Conservation (phyloP, 2,797 vertebrate species). For the Chrysocyon brachyurus region DNA sequence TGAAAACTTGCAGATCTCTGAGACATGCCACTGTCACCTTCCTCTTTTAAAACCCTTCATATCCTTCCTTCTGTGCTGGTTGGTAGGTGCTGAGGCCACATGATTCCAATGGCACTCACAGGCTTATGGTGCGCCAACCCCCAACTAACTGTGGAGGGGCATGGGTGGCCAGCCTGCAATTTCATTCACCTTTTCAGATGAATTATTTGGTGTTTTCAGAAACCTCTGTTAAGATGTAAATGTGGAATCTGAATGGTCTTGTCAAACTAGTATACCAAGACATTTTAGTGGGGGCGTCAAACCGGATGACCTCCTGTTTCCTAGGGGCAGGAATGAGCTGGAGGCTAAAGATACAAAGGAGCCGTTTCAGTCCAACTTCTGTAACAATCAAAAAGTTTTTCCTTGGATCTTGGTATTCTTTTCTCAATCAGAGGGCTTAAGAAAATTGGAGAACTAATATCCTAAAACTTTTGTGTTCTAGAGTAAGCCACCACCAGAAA, state of each 20-base stretch:
- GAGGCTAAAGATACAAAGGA: too few species aligned
- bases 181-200: not conserved
- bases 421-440: not conserved
- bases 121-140: accelerated
- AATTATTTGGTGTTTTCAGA: not conserved
- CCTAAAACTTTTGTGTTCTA: not conserved
- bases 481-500: not conserved
- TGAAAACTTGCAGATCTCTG: conserved; percentile 56
- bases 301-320: not conserved
- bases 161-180: not conserved
- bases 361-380: not conserved
- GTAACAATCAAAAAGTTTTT: not conserved
- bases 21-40: not conserved
- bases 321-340: not conserved
- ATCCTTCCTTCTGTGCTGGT: not conserved
- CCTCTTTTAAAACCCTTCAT: conserved; percentile 58
- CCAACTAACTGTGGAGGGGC: not conserved
- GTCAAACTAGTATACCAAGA: not conserved
- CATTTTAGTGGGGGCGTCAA: not conserved
- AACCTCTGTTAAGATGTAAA: not conserved
- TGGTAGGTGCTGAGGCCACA: not conserved
- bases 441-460: not conserved
- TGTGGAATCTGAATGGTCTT: not conserved
- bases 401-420: not conserved
- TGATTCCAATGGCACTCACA: accelerated